phyloP scores from a whole-genome alignment of 2,113 vertebrate genomes.

The Turdus rufiventris region DNA sequence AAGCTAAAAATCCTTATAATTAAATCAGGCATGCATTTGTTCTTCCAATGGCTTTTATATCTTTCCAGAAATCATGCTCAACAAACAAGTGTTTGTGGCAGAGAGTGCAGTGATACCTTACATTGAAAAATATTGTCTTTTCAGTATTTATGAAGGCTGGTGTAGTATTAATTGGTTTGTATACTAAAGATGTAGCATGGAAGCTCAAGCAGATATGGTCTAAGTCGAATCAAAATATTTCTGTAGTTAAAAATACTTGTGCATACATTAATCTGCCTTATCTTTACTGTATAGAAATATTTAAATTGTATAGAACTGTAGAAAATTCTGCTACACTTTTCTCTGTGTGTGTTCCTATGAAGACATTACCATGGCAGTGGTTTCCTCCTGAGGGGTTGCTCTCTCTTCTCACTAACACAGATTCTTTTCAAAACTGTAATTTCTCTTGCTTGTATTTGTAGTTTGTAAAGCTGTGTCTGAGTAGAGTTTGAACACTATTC shows the following conservation, averaged over 20 bases:
- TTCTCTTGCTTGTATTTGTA: background rate
- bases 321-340: background rate
- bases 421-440: background rate
- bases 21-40: background rate
- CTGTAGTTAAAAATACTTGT: background rate
- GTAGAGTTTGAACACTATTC: background rate
- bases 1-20: background rate
- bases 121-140: background rate
- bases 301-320: background rate
- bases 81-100: background rate
- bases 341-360: background rate
- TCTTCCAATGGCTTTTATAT: background rate
- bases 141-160: background rate
- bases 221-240: background rate
- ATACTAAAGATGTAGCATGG: background rate
- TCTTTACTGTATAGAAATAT: background rate
- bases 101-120: background rate
- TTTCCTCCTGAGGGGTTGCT: background rate
- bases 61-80: background rate
- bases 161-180: background rate
- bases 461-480: background rate
- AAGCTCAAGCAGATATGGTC: background rate
- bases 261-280: background rate
- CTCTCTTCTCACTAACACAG: background rate
- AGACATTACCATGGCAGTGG: background rate